Evolutionary conservation across 2,113 vertebrate genomes (phyloP), one percentile per base, ranked within the genome.

Genomic region (Bubalus kerabau): DNA sequence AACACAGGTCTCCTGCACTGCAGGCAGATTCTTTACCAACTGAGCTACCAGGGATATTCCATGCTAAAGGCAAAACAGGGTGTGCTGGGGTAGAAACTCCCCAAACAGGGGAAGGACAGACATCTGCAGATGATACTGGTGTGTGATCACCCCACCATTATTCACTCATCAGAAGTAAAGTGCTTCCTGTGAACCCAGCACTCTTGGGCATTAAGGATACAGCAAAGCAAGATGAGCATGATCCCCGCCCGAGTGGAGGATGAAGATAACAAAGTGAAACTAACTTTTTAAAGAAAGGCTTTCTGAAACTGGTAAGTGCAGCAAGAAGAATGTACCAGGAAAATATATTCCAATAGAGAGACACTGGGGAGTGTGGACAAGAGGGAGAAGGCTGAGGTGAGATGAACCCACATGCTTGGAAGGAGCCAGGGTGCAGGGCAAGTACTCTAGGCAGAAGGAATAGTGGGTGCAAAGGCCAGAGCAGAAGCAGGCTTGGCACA

Each of bases 111-210:
- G 80, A 71, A 43, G 40, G 64, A 46, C 9, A 52, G 28, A 56
- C 16, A 28, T 59, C 23, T 5, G 0, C 60, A n/a, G 9, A 23
- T 26, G 80, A n/a, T 24, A 1, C 52, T 43, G n/a, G 12, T 46
- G 5, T n/a, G 23, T 32, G 43, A 19, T 23, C 56, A 15, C 40
- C 30, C 32, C 30, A 2, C 59, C 14, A 0, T 21, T 7, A 17
- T 28, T 28, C 81, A 67, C 17, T 40, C 56, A 76, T 56, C 71
- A 76, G 23, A 60, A 9, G 28, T 54, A 40, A 64, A 48, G 43
- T n/a, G 5, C 26, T 40, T 50, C 46, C 28, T 9, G 19, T 4
- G 7, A 15, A 13, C 50, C 7, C 16, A 1, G 5, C 21, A 9
- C 30, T 50, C n/a, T 54, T 3, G n/a, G 19, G 14, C 21, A 32